Conservation (phyloP, 2,888 invertebrate species). For the Cantharis nigra region DNA sequence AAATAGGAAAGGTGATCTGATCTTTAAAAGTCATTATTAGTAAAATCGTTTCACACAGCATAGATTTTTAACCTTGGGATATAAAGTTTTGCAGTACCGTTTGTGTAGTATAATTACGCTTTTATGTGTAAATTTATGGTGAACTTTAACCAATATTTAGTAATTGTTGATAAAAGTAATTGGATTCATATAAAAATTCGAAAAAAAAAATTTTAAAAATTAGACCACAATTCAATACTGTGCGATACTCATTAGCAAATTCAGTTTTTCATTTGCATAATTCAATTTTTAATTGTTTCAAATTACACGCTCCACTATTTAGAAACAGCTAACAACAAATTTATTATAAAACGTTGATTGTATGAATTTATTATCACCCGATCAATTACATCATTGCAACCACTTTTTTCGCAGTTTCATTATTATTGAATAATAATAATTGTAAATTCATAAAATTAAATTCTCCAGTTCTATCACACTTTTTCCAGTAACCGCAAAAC, state of each 20-base stretch:
- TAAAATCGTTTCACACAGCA: slow-evolving; percentile 16
- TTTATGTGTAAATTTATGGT: slow-evolving; percentile 16
- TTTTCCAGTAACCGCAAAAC: too few species aligned
- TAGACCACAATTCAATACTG: not conserved
- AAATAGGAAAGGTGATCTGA: not conserved
- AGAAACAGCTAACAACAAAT: not conserved
- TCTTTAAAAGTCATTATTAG: slow-evolving; percentile 3
- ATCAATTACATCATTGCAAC: too few species aligned
- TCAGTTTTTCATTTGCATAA: not conserved
- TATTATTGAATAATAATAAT: too few species aligned
- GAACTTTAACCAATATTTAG: slow-evolving; percentile 14
- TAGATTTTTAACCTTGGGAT: slow-evolving; percentile 17
- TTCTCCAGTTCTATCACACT: too few species aligned
- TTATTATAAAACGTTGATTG: not conserved
- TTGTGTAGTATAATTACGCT: slow-evolving; percentile 15
- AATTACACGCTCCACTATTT: not conserved
- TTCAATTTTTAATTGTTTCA: not conserved
- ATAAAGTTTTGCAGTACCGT: slow-evolving; percentile 12
- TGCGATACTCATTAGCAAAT: not conserved
- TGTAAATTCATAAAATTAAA: too few species aligned
- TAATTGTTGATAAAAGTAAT: slow-evolving; percentile 1
- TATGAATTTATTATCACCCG: too few species aligned
- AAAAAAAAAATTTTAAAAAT: not conserved
- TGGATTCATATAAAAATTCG: not conserved
- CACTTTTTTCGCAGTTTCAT: too few species aligned